Conservation (phyloP, 2,113 vertebrate species). For the Ceyx cyanopectus region DNA sequence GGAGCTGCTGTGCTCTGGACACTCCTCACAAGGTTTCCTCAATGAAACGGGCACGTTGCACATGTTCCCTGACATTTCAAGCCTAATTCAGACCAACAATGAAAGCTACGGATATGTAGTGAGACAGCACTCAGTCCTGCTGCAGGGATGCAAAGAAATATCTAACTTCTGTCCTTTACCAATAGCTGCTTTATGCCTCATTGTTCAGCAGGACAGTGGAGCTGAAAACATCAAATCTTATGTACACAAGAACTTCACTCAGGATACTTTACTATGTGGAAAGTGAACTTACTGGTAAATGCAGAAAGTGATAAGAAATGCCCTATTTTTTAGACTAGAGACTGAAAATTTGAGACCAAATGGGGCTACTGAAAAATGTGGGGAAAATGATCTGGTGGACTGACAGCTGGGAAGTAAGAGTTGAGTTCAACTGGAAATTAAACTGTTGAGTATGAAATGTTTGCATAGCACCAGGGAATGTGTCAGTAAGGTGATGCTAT, state of each 20-base stretch:
- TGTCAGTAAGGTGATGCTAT: neutral
- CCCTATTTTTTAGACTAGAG: neutral
- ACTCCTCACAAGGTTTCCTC: neutral
- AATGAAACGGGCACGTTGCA: neutral
- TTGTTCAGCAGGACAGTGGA: neutral
- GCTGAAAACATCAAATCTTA: neutral
- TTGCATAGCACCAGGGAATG: neutral
- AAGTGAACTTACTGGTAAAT: neutral
- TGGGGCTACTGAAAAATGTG: neutral
- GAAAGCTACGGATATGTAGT: neutral
- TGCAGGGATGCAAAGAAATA: neutral
- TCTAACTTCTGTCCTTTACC: neutral
- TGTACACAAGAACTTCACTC: neutral
- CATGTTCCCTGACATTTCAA: neutral
- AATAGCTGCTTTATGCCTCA: neutral
- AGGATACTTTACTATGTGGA: neutral
- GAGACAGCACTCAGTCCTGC: neutral
- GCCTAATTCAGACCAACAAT: neutral
- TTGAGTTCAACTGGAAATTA: constrained; percentile 8
- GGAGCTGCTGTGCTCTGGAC: neutral
- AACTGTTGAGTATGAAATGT: neutral
- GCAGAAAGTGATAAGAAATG: neutral
- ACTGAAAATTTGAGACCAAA: neutral
- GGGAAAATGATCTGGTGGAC: constrained; percentile 7
- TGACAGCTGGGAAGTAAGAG: neutral